Percentiles rank a stretch among this genome's conserved stretches.
Conservation (phyloP, 2,888 invertebrate genomes). For the Trachelus troglodyta region DNA sequence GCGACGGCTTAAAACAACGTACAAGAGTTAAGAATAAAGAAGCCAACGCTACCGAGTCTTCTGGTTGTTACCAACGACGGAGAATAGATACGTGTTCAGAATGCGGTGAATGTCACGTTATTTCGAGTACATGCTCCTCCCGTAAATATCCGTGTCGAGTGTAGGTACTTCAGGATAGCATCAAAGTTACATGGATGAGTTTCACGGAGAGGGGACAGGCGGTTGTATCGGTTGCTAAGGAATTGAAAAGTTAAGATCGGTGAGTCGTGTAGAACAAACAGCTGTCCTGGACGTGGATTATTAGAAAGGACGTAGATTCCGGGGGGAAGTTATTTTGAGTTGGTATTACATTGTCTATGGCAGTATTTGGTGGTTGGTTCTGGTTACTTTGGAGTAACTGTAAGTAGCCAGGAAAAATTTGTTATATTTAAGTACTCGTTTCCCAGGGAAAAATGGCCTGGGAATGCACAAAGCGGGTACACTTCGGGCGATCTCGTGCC, state of each 20-base stretch:
- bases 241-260: background rate
- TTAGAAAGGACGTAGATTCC: background rate
- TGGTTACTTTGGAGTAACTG: background rate
- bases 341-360: background rate
- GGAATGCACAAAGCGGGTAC: background rate
- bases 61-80: background rate
- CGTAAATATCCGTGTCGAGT: background rate
- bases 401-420: background rate
- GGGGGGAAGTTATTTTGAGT: background rate
- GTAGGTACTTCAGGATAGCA: background rate
- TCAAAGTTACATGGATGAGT: background rate
- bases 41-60: conserved; percentile 26
- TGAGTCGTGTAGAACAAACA: background rate
- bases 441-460: background rate
- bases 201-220: too few species aligned
- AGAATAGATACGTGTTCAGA: background rate
- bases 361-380: background rate
- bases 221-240: background rate
- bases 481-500: background rate
- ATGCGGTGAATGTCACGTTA: background rate
- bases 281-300: background rate
- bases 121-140: background rate
- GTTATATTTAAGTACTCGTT: background rate
- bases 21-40: conserved; percentile 20
- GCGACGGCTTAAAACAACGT: conserved; percentile 16